A percentile compares a stretch with the other conserved stretches of the same genome.
Evolutionary conservation across 2,797 vertebrate genomes (phyloP).

Genomic region (Streptopelia turtur): DNA sequence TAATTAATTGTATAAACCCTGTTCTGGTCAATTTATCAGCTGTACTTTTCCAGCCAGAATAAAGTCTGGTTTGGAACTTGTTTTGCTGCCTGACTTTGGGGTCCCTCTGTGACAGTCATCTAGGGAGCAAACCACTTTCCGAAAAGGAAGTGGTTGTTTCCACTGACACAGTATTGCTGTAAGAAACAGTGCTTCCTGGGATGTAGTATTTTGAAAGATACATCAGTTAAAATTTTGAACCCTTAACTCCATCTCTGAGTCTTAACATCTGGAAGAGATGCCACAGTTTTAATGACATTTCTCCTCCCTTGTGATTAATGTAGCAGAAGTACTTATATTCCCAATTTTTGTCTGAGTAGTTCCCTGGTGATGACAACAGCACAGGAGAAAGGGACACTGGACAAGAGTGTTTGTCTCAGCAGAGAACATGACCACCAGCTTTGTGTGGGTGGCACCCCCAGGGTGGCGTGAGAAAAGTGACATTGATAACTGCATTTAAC

Average conservation of each 20-base stretch:
- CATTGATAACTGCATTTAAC: not conserved
- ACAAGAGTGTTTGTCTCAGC: accelerated
- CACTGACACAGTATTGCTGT: not conserved
- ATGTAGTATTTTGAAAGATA: not conserved
- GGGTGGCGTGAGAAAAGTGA: not conserved
- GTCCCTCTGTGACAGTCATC: not conserved
- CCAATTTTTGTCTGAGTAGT: not conserved
- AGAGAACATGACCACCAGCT: not conserved
- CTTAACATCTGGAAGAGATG: not conserved
- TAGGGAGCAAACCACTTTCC: not conserved
- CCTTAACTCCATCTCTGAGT: not conserved
- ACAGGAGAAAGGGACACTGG: not conserved
- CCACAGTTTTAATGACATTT: not conserved
- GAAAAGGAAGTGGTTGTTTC: not conserved
- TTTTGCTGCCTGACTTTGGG: no score
- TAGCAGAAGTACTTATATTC: not conserved
- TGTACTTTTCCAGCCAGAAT: no score
- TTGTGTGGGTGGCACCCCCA: not conserved
- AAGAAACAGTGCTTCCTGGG: not conserved
- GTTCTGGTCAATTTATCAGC: no score
- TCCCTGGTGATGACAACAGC: not conserved
- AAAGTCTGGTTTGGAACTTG: no score
- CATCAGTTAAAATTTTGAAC: not conserved
- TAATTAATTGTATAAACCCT: no score
- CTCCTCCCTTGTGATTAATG: not conserved